phyloP scores from a whole-genome alignment of 2,888 invertebrate species.

The Cylloceria caligata region DNA sequence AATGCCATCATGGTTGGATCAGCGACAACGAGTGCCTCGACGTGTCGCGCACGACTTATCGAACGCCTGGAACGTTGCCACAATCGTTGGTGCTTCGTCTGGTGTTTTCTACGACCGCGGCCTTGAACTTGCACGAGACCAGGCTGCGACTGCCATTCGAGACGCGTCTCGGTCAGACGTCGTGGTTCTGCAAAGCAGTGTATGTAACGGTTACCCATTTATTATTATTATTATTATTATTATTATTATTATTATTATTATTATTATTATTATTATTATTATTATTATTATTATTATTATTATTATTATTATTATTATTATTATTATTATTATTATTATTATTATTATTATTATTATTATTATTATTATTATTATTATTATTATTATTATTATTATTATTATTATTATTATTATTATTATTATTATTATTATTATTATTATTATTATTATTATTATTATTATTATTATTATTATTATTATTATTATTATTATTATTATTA shows the following conservation, averaged over 20 bases:
- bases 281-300: slow-evolving; percentile 6
- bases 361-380: slow-evolving; percentile 4
- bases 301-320: not conserved
- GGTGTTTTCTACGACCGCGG: slow-evolving; percentile 76
- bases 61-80: slow-evolving; percentile 86
- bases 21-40: slow-evolving; percentile 95
- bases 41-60: slow-evolving; percentile 91
- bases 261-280: slow-evolving; percentile 3
- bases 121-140: slow-evolving; percentile 86
- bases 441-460: slow-evolving; percentile 15
- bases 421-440: slow-evolving; percentile 5
- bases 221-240: not conserved
- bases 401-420: not conserved
- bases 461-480: not conserved
- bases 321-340: slow-evolving; percentile 10
- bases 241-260: slow-evolving; percentile 5
- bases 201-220: not conserved
- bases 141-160: slow-evolving; percentile 87
- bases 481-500: slow-evolving; percentile 9
- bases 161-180: slow-evolving; percentile 82
- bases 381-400: slow-evolving; percentile 4
- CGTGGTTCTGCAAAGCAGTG: slow-evolving; percentile 77
- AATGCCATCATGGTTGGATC: slow-evolving; percentile 95
- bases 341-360: slow-evolving; percentile 4
- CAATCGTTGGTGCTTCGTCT: slow-evolving; percentile 66